A percentile compares a stretch with the other conserved stretches of the same genome.
phyloP scores from a whole-genome alignment of 2,888 invertebrate species.

The Dinocampus coccinellae region DNA sequence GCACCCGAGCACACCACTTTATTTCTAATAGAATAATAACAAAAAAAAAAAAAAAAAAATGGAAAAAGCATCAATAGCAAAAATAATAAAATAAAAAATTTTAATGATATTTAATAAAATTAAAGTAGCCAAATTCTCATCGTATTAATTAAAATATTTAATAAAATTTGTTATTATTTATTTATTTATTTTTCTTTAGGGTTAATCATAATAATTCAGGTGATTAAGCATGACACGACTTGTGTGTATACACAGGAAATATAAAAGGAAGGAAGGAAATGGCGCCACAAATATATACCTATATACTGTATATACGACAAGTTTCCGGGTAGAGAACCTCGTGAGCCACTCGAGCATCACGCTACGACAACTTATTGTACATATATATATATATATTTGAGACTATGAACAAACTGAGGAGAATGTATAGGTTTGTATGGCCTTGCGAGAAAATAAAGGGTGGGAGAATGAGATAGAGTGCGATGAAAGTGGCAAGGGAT shows the following conservation, averaged over 20 bases:
- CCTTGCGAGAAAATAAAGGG: background rate
- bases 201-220: background rate
- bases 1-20: background rate
- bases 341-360: constrained; percentile 7
- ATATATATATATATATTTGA: background rate
- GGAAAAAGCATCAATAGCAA: background rate
- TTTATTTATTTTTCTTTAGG: background rate
- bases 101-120: too few relatives aligned
- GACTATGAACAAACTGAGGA: background rate
- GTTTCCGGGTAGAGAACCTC: constrained; percentile 10
- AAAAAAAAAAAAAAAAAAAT: background rate
- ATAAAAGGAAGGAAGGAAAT: constrained; percentile 25
- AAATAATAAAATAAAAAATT: background rate
- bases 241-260: background rate
- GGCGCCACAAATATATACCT: background rate
- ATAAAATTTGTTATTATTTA: too few relatives aligned
- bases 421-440: background rate
- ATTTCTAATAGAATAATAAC: too few relatives aligned
- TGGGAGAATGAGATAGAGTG: background rate
- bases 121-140: too few relatives aligned
- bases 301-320: constrained; percentile 9
- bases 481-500: too few relatives aligned
- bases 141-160: too few relatives aligned
- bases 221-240: background rate
- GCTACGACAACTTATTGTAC: background rate